Percentiles rank a stretch among this genome's conserved stretches.
These are phyloP conservation scores for Fragum sueziense DNA, from an alignment of 2,888 invertebrate genomes.

Conservation along the genomic window DNA sequence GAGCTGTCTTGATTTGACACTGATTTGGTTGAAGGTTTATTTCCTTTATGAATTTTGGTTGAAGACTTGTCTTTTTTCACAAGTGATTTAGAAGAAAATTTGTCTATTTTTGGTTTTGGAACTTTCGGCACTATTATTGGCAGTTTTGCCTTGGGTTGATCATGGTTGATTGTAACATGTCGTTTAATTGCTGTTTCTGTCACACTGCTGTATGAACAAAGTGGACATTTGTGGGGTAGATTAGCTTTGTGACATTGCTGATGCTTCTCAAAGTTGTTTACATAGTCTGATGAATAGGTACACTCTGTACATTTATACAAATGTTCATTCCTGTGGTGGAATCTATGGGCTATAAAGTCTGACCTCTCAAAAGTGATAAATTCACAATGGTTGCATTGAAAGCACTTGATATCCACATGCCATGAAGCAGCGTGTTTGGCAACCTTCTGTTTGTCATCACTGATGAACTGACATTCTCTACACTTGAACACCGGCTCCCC, in stretches of 20 bases:
- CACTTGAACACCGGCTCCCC: conserved; percentile 83
- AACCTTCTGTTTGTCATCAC: conserved; percentile 86
- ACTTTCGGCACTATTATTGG: no score
- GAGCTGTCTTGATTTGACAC: conserved; percentile 36
- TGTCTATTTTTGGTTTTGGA: neutral
- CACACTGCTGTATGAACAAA: conserved; percentile 77
- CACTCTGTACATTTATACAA: conserved; percentile 93
- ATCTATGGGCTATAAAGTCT: conserved; percentile 89
- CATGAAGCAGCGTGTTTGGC: conserved; percentile 89
- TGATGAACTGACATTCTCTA: conserved; percentile 88
- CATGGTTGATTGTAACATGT: conserved; percentile 75
- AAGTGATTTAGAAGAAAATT: no score
- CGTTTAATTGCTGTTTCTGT: conserved; percentile 76
- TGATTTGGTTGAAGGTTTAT: neutral
- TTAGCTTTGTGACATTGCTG: conserved; percentile 83
- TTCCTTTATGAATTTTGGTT: conserved; percentile 30
- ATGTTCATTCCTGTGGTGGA: conserved; percentile 66
- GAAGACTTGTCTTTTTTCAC: neutral
- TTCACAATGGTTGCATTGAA: conserved; percentile 94
- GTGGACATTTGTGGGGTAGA: conserved; percentile 71
- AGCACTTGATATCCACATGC: conserved; percentile 91
- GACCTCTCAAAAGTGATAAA: conserved; percentile 92
- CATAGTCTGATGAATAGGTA: conserved; percentile 94
- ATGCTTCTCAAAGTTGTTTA: conserved; percentile 96
- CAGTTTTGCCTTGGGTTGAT: conserved; percentile 24